These are phyloP conservation scores for Python bivittatus DNA, from an alignment of 2,113 vertebrate species.

Conservation along the genomic window DNA sequence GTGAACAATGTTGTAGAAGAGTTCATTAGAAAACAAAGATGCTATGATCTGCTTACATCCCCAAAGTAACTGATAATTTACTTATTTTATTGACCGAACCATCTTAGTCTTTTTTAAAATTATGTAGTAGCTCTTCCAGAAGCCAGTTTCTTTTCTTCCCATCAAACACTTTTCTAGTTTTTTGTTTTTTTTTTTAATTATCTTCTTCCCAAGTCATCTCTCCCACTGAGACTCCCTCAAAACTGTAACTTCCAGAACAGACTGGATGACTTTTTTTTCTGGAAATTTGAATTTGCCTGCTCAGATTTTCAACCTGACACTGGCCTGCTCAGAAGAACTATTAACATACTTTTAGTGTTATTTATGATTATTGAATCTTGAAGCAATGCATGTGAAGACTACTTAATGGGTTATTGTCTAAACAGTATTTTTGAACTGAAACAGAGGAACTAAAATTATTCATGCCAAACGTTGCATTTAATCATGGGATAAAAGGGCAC, in stretches of 20 bases:
- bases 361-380: slow-evolving; percentile 41
- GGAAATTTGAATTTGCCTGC: slow-evolving; percentile 36
- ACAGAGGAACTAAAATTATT: slow-evolving; percentile 27
- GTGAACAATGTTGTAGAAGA: slow-evolving; percentile 5
- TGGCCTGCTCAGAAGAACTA: slow-evolving; percentile 26
- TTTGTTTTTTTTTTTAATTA: not conserved
- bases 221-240: not conserved
- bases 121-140: not conserved
- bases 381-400: slow-evolving; percentile 46
- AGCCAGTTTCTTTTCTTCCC: not conserved
- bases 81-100: slow-evolving; percentile 27
- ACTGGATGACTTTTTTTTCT: not conserved
- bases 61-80: not conserved
- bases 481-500: slow-evolving; percentile 43
- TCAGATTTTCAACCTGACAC: slow-evolving; percentile 26
- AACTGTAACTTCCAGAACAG: not conserved
- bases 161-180: not conserved
- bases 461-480: slow-evolving; percentile 38
- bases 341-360: slow-evolving; percentile 28
- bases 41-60: slow-evolving; percentile 17
- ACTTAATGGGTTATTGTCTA: slow-evolving; percentile 46
- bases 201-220: not conserved
- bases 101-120: not conserved
- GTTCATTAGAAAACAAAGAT: slow-evolving; percentile 23
- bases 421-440: slow-evolving; percentile 40